Conservation (phyloP, 2,113 vertebrate species). For the Halichoeres trimaculatus region DNA sequence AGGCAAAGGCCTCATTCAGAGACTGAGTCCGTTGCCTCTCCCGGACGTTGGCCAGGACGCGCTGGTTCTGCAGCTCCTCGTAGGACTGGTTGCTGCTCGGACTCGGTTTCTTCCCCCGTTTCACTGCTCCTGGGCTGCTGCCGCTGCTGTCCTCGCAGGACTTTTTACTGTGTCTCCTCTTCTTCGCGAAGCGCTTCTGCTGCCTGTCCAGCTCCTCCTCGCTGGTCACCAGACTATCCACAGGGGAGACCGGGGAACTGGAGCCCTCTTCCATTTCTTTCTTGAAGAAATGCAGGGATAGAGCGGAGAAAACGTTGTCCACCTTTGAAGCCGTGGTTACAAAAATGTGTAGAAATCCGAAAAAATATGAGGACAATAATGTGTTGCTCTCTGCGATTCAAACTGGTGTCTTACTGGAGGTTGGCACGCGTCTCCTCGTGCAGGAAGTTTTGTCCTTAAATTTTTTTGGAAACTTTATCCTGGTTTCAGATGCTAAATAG, state of each 20-base stretch:
- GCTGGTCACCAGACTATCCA: conserved; percentile 85
- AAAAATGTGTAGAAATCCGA: conserved; percentile 56
- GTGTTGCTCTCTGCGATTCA: conserved; percentile 33
- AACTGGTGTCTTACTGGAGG: conserved; percentile 26
- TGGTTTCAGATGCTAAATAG: conserved; percentile 94
- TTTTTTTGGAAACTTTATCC: conserved; percentile 92
- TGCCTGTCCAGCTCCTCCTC: conserved; percentile 87
- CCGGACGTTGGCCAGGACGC: conserved; percentile 86
- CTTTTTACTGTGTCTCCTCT: conserved; percentile 84
- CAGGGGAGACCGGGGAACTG: conserved; percentile 84
- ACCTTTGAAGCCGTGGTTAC: conserved; percentile 81
- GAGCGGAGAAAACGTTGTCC: conserved; percentile 76
- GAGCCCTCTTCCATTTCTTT: conserved; percentile 87
- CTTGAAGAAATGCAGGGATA: conserved; percentile 81
- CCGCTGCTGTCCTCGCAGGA: conserved; percentile 79
- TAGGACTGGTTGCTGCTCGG: conserved; percentile 83
- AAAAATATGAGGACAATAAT: conserved; percentile 19
- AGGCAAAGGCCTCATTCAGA: conserved; percentile 87
- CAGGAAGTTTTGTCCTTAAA: conserved; percentile 89
- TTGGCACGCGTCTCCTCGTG: conserved; percentile 72
- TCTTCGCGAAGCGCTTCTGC: conserved; percentile 78
- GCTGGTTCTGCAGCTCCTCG: conserved; percentile 88
- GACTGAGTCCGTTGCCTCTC: conserved; percentile 87
- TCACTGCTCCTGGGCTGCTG: conserved; percentile 78
- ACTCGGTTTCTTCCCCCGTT: conserved; percentile 82